Evolutionary conservation across 1,140 invertebrate genomes (phyloP).

Genomic region (Gyrodactylus bullatarudis): DNA sequence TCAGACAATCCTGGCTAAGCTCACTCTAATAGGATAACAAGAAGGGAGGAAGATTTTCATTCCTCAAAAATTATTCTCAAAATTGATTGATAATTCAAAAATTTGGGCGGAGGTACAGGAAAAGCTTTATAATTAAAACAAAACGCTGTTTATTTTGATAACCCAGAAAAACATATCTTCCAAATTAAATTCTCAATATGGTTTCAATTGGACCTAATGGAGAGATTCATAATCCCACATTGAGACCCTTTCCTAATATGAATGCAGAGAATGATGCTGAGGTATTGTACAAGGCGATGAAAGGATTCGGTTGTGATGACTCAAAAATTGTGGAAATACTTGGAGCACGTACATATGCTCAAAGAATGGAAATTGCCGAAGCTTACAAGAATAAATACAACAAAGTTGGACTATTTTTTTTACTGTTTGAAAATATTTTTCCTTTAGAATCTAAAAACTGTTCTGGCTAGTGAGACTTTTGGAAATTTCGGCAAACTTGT

Average conservation of each 20-base stretch:
- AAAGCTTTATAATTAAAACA: not conserved
- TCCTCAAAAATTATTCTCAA: not conserved
- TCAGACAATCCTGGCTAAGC: not conserved
- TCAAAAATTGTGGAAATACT: conserved; percentile 58
- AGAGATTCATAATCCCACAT: conserved; percentile 10
- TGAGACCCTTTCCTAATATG: conserved; percentile 14
- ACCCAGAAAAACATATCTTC: not conserved
- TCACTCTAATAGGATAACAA: not conserved
- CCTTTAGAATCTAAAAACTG: not conserved
- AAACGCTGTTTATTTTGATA: not conserved
- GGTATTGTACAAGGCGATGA: conserved; percentile 15
- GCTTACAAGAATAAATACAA: conserved; percentile 70
- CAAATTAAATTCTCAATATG: no score
- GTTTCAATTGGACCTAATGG: not conserved
- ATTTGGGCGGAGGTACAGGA: not conserved
- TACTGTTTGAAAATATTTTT: no score
- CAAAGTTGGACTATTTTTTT: conserved; percentile 26
- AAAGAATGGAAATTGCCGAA: conserved; percentile 51
- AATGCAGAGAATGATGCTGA: conserved; percentile 15
- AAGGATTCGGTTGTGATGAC: conserved; percentile 38
- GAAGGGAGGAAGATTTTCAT: not conserved
- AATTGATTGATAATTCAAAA: not conserved
- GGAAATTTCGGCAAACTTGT: not conserved
- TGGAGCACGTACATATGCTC: conserved; percentile 46
- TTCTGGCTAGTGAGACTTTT: not conserved